Conservation (phyloP, 2,888 invertebrate species). For the Acholoe squamosa region DNA sequence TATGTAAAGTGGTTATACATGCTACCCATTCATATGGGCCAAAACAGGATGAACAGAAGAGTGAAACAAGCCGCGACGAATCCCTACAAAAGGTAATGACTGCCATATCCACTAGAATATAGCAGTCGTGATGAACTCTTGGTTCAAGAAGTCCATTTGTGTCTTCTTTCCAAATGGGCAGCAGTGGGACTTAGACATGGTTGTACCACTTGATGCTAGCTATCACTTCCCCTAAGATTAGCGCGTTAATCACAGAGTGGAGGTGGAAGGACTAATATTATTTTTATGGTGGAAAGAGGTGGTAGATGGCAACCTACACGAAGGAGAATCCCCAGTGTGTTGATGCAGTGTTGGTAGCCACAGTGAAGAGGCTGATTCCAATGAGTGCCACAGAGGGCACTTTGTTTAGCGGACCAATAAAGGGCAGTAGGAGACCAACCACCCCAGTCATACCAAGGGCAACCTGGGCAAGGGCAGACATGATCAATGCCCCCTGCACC, state of each 20-base stretch:
- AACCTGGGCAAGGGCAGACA: neutral
- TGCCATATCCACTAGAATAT: no score
- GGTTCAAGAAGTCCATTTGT: neutral
- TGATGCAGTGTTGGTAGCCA: neutral
- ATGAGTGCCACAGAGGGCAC: neutral
- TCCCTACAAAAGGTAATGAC: no score
- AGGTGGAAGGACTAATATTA: neutral
- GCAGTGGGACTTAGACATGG: neutral
- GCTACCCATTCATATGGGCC: no score
- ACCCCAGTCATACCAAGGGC: neutral
- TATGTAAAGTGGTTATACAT: no score
- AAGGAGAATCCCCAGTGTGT: constrained; percentile 3
- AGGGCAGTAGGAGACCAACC: neutral
- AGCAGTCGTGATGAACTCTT: neutral
- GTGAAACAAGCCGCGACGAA: no score
- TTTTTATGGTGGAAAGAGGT: neutral
- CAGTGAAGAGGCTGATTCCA: neutral
- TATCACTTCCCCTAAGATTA: neutral
- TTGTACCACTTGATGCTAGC: no score
- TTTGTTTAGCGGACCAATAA: neutral
- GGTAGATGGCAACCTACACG: neutral
- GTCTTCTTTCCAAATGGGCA: neutral
- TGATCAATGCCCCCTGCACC: neutral
- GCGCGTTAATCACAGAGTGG: neutral
- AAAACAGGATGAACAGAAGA: no score